Evolutionary conservation across 23 tunicate genomes (phyloP).

Genomic region (Halocynthia roretzi): DNA sequence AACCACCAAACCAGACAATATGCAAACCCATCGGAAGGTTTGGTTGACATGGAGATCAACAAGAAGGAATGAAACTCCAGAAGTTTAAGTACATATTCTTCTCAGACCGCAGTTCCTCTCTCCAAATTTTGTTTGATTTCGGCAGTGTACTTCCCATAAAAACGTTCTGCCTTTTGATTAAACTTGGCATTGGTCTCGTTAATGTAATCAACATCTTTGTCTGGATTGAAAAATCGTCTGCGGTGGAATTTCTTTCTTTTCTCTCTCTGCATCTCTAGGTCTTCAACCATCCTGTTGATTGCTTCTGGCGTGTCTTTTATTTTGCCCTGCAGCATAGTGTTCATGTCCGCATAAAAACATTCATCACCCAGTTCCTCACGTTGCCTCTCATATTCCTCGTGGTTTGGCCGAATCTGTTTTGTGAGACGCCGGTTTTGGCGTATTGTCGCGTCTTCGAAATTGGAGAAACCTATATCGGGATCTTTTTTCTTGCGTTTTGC

Average conservation of each 20-base stretch:
- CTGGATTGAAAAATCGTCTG: conserved; percentile 52
- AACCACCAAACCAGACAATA: no score
- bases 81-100: no score
- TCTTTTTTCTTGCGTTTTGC: conserved; percentile 53
- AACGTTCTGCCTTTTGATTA: conserved; percentile 72
- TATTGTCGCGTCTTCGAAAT: conserved; percentile 68
- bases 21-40: no score
- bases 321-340: conserved; percentile 74
- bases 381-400: conserved; percentile 63
- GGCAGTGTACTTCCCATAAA: conserved; percentile 86
- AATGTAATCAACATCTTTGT: conserved; percentile 88
- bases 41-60: no score
- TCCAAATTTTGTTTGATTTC: conserved; percentile 96
- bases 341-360: conserved; percentile 72
- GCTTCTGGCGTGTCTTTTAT: conserved; percentile 78
- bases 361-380: conserved; percentile 86
- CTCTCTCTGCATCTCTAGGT: conserved; percentile 56
- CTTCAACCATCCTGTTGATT: conserved; percentile 75
- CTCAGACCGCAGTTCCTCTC: conserved; percentile 86
- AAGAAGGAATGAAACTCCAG: no score
- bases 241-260: conserved; percentile 77
- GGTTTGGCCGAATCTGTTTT: conserved; percentile 58
- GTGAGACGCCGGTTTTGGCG: conserved; percentile 61
- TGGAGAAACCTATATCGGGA: conserved; percentile 80
- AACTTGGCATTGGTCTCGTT: conserved; percentile 81